Percentiles rank a stretch among this genome's conserved stretches.
These are phyloP conservation scores for Maccullochella peelii DNA, from an alignment of 2,113 vertebrate genomes.

Conservation along the genomic window DNA sequence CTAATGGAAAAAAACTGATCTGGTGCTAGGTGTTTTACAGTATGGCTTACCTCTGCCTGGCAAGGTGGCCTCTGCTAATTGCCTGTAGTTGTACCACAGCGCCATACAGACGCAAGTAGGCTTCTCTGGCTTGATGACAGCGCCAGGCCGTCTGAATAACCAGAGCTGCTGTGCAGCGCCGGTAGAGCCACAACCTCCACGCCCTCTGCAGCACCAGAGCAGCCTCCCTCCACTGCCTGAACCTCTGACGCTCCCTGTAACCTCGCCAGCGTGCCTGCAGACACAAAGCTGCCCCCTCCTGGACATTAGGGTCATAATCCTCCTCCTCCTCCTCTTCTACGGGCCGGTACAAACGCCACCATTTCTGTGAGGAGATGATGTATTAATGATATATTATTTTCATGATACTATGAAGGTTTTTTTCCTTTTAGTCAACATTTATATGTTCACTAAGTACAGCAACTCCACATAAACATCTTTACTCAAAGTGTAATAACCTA, in stretches of 20 bases:
- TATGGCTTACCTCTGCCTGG: conserved; percentile 87
- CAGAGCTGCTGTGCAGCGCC: conserved; percentile 83
- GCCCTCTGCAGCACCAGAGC: conserved; percentile 88
- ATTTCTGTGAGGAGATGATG: conserved; percentile 81
- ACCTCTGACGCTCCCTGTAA: conserved; percentile 83
- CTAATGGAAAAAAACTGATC: background rate
- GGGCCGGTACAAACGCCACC: conserved; percentile 86
- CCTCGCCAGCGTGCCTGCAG: conserved; percentile 92
- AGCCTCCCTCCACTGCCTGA: conserved; percentile 86
- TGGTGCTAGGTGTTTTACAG: background rate
- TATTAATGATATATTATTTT: background rate
- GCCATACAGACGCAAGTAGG: conserved; percentile 76
- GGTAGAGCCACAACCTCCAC: conserved; percentile 83
- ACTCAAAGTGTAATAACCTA: background rate
- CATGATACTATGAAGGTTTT: background rate
- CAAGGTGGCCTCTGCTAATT: conserved; percentile 84
- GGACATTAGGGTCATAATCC: conserved; percentile 63
- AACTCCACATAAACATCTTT: background rate
- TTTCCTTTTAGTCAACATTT: background rate
- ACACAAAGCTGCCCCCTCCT: conserved; percentile 83
- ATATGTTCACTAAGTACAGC: background rate
- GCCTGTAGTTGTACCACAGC: conserved; percentile 87
- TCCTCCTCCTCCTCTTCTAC: conserved; percentile 54
- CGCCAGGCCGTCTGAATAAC: conserved; percentile 92
- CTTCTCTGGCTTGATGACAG: conserved; percentile 80